These are phyloP conservation scores for Nomada goodeniana DNA, from an alignment of 2,888 invertebrate genomes.

Conservation along the genomic window DNA sequence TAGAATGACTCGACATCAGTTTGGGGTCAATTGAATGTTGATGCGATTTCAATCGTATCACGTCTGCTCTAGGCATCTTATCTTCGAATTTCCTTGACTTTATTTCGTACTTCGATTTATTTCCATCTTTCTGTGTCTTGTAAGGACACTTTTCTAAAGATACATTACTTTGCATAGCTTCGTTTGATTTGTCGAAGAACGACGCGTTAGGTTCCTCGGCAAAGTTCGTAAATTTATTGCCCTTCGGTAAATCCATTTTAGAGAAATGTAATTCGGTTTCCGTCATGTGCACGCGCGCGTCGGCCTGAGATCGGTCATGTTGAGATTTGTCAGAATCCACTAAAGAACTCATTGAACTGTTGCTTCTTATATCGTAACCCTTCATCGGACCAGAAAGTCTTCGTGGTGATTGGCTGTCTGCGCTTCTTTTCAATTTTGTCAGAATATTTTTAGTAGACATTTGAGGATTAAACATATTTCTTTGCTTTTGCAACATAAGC, in stretches of 20 bases:
- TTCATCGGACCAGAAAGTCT: conserved; percentile 85
- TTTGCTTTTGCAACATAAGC: conserved; percentile 85
- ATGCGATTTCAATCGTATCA: conserved; percentile 72
- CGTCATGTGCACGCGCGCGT: conserved; percentile 71
- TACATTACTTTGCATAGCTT: conserved; percentile 42
- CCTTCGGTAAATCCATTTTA: conserved; percentile 65
- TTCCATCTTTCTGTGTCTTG: conserved; percentile 47
- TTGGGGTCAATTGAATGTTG: conserved; percentile 74
- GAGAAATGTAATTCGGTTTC: conserved; percentile 72
- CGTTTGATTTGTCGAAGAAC: conserved; percentile 55
- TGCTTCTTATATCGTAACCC: conserved; percentile 85
- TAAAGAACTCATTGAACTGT: conserved; percentile 83
- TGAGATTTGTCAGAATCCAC: conserved; percentile 83
- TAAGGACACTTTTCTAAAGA: conserved; percentile 47
- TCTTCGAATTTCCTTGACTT: conserved; percentile 82
- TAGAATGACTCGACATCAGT: conserved; percentile 66
- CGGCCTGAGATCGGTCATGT: conserved; percentile 79
- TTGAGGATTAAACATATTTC: conserved; percentile 86
- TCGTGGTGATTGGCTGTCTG: conserved; percentile 83
- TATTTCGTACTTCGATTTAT: conserved; percentile 76
- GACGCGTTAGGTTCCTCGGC: conserved; percentile 64
- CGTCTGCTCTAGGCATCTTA: conserved; percentile 80
- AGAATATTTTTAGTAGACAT: conserved; percentile 85
- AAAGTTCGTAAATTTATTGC: conserved; percentile 60
- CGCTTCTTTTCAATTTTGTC: conserved; percentile 85